These are phyloP conservation scores for Apolygus lucorum DNA, from an alignment of 1,140 invertebrate genomes.

Conservation along the genomic window DNA sequence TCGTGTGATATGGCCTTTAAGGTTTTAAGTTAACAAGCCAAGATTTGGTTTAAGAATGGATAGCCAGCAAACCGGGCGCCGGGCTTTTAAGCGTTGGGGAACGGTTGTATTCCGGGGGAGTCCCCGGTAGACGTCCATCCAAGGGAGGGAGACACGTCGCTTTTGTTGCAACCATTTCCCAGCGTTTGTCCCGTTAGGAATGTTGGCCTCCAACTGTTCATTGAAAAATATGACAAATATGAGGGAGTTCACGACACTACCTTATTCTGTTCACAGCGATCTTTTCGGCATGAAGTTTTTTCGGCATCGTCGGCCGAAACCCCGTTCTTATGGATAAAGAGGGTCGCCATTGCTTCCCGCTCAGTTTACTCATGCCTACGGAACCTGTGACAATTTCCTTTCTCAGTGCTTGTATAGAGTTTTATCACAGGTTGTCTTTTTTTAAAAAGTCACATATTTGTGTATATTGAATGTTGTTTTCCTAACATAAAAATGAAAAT, in stretches of 20 bases:
- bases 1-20: too few species aligned
- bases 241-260: too few species aligned
- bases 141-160: too few species aligned
- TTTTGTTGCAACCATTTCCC: too few species aligned
- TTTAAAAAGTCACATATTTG: constrained; percentile 12
- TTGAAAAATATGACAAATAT: not conserved
- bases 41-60: too few species aligned
- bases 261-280: too few species aligned
- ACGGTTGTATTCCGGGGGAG: too few species aligned
- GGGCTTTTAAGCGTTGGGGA: too few species aligned
- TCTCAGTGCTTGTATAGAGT: not conserved
- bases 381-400: not conserved
- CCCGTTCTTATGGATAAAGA: not conserved
- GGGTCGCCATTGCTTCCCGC: not conserved
- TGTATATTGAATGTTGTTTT: constrained; percentile 28
- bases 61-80: too few species aligned
- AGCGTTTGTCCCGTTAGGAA: not conserved
- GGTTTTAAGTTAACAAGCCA: too few species aligned
- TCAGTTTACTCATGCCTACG: not conserved
- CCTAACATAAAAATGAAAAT: constrained; percentile 9
- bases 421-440: not conserved
- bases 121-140: too few species aligned
- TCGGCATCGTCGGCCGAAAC: not conserved
- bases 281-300: not conserved
- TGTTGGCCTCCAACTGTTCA: not conserved